Percentiles rank a stretch among this genome's conserved stretches.
These are phyloP conservation scores for Xestia xanthographa DNA, from an alignment of 2,888 invertebrate species.

Conservation along the genomic window DNA sequence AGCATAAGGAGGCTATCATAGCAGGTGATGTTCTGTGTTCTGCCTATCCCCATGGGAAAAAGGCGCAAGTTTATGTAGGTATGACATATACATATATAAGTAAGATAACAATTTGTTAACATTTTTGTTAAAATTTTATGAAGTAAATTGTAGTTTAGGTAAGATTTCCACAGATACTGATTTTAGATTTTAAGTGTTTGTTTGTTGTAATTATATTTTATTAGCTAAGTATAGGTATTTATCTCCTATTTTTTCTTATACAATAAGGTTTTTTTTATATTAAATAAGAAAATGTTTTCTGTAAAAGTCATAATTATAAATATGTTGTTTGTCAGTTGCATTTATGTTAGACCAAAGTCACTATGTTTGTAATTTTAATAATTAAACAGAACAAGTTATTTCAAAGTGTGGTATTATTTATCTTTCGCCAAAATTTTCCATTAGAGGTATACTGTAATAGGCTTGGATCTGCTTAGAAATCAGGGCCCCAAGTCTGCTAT, in stretches of 20 bases:
- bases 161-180: constrained; percentile 8
- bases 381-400: background rate
- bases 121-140: background rate
- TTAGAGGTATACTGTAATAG: too few relatives aligned
- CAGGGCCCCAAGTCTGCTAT: too few relatives aligned
- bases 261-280: background rate
- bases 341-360: background rate
- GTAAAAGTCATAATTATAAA: background rate
- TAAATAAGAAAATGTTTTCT: background rate
- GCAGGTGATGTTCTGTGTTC: too few relatives aligned
- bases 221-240: background rate
- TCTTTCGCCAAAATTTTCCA: background rate
- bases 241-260: background rate
- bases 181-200: background rate
- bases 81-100: too few relatives aligned
- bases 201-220: background rate
- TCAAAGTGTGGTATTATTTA: background rate
- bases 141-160: background rate
- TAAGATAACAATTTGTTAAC: background rate
- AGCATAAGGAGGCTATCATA: too few relatives aligned
- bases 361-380: background rate
- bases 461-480: background rate
- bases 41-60: background rate
- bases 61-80: background rate
- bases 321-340: background rate